Base-by-base conservation (phyloP, 2,888 invertebrate genomes). In the Microdon myrmicae region DNA sequence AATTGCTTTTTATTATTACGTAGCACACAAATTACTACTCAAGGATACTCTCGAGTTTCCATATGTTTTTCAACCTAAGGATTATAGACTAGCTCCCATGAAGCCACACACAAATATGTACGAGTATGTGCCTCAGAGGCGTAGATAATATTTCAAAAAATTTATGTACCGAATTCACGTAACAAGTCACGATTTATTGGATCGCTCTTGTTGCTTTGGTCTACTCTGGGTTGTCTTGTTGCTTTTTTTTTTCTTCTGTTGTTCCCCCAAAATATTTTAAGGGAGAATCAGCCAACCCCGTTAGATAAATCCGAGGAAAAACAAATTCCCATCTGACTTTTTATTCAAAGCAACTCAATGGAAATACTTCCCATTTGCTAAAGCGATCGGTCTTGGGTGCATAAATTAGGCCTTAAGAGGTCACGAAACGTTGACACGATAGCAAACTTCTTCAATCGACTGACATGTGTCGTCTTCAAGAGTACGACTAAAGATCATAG, bases 151-250 rank as follows among this genome's bases (percentile, higher is more conserved):
- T 47, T 53, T 64, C 58, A 64, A 58, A 45, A 47, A 53, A 34
- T 58, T 64, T 58, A 64, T 64, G 58, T 53, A 58, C 53, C 58
- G 47, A 64, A 58, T 64, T 64, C 58, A 64, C 58, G 64, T 53
- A 43, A 58, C 47, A 55, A 53, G 64, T 53, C 45, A 53, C 39
- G 64, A 58, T 64, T 53, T 64, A 64, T 64, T 53, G 45, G 9
- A 51, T 19, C 56, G 34, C 16, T 45, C 10, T 19, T 38, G 37
- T 54, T 37, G 45, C 22, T 39, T 17, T 34, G 17, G 17, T n/a
- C n/a, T n/a, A n/a, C n/a, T n/a, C 12, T 25, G 17, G 14, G 8
- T 34, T 13, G 29, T 34, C 9, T 5, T 19, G 12, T 10, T 34
- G 8, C 8, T 35, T 35, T 31, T 31, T 17, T 14, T 10, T 35